phyloP scores from a whole-genome alignment of 1,140 invertebrate species.

The Drosophila sp. region DNA sequence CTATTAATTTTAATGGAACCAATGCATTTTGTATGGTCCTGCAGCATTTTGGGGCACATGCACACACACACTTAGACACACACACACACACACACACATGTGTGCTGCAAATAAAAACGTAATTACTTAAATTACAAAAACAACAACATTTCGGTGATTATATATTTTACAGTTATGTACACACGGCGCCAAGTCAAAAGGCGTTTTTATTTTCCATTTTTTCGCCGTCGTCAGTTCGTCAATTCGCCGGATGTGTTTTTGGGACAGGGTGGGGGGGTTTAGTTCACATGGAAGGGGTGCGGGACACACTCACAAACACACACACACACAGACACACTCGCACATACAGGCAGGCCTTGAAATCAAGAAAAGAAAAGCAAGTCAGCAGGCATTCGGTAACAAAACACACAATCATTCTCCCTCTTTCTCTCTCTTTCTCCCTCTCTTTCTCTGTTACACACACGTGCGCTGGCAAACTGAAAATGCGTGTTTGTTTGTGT shows the following conservation, averaged over 20 bases:
- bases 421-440: slow-evolving; percentile 23
- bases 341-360: slow-evolving; percentile 46
- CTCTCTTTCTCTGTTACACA: neutral
- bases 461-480: slow-evolving; percentile 16
- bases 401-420: slow-evolving; percentile 11
- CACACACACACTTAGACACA: slow-evolving; percentile 11
- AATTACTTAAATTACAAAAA: slow-evolving; percentile 70
- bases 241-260: slow-evolving; percentile 52
- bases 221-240: slow-evolving; percentile 40
- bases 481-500: slow-evolving; percentile 18
- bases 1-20: neutral
- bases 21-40: slow-evolving; percentile 20
- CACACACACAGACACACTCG: too few relatives aligned
- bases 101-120: slow-evolving; percentile 48
- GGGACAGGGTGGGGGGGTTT: neutral
- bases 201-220: slow-evolving; percentile 60
- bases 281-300: slow-evolving; percentile 16
- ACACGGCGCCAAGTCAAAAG: slow-evolving; percentile 38
- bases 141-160: slow-evolving; percentile 68
- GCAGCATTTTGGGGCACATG: neutral
- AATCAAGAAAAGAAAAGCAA: slow-evolving; percentile 69
- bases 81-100: slow-evolving; percentile 8
- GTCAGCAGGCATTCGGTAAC: slow-evolving; percentile 62
- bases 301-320: slow-evolving; percentile 9
- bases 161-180: slow-evolving; percentile 61